Evolutionary conservation across 2,797 vertebrate species (phyloP).

Genomic region (Artibeus jamaicensis): DNA sequence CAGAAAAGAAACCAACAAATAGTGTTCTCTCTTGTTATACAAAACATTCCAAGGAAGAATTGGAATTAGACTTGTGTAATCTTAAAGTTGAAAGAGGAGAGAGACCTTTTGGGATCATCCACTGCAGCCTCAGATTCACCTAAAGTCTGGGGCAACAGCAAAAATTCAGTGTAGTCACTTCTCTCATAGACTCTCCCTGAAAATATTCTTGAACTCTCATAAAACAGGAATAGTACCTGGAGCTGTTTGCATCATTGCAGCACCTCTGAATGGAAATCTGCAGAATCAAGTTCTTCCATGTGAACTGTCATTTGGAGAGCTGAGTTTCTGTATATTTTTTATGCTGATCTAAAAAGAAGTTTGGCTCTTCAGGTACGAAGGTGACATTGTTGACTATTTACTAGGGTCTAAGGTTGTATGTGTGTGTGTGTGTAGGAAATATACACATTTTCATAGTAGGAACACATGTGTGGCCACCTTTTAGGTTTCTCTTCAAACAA

Average conservation of each 20-base stretch:
- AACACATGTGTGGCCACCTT: not conserved
- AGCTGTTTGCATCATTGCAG: not conserved
- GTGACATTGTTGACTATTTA: not conserved
- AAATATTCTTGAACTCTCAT: conserved; percentile 33
- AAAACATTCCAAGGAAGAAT: not conserved
- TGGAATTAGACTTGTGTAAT: not conserved
- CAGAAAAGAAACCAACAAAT: not conserved
- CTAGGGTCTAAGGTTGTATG: not conserved
- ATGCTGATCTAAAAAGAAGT: not conserved
- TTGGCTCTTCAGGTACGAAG: not conserved
- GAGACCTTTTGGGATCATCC: not conserved
- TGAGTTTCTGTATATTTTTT: not conserved
- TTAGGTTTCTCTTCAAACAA: conserved; percentile 1
- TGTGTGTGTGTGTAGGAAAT: not conserved
- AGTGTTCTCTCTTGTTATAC: not conserved
- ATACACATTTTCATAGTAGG: not conserved
- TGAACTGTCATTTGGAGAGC: not conserved
- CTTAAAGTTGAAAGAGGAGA: not conserved
- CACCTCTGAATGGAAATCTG: not conserved
- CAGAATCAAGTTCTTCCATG: not conserved
- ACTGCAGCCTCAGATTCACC: not conserved
- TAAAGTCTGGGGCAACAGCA: not conserved
- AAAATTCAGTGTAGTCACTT: not conserved
- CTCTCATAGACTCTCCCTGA: not conserved
- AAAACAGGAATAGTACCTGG: not conserved